phyloP scores from a whole-genome alignment of 2,797 vertebrate genomes.

The Acropternis orthonyx region DNA sequence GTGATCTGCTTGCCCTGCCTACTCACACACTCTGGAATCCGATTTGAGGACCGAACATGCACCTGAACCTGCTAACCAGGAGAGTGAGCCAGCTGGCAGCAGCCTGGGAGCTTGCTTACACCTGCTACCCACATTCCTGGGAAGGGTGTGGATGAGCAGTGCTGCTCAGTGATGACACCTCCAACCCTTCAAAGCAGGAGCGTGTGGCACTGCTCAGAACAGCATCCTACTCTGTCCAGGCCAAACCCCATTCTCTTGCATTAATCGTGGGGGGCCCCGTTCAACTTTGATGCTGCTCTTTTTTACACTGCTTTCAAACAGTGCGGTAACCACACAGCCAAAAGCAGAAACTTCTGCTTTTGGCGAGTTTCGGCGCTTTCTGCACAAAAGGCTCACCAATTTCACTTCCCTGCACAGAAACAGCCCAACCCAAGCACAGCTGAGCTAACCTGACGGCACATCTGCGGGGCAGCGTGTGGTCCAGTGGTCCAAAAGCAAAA shows the following conservation, averaged over 20 bases:
- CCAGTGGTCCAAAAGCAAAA: not conserved
- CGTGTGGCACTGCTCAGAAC: not conserved
- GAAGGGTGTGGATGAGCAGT: not conserved
- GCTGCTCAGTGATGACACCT: not conserved
- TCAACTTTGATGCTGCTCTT: not conserved
- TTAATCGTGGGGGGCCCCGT: rapidly evolving
- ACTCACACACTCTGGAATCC: not conserved
- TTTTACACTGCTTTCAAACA: not conserved
- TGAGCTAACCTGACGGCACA: not conserved
- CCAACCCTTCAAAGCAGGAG: not conserved
- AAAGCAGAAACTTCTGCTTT: constrained; percentile 12
- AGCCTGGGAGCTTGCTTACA: not conserved
- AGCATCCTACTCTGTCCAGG: not conserved
- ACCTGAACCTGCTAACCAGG: not conserved
- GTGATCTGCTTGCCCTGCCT: not conserved
- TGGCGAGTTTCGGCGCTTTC: not conserved
- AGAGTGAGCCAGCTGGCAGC: not conserved
- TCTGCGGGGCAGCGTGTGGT: not conserved
- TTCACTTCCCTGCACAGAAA: constrained; percentile 7
- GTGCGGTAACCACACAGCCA: not conserved
- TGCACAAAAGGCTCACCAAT: not conserved
- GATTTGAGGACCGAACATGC: not conserved
- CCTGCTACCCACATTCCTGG: not conserved
- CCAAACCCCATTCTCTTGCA: not conserved
- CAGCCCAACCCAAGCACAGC: not conserved